Base-by-base conservation (phyloP, 2,113 vertebrate species). In the Gavia stellata region DNA sequence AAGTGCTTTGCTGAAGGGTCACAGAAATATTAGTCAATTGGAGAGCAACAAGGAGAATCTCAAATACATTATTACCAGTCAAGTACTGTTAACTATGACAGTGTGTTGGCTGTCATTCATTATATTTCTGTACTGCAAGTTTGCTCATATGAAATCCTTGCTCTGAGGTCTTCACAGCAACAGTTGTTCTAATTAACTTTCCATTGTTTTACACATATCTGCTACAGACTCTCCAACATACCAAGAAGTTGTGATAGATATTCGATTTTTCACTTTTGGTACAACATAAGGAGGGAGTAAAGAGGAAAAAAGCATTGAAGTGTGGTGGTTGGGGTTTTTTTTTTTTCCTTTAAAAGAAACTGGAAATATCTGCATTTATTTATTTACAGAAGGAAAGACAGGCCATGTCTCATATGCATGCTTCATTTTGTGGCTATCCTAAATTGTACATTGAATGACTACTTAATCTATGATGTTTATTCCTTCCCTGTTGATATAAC, bases 21-120 rank as follows among this genome's bases (percentile, higher is more conserved):
- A 55, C n/a, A 70, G 31, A 84, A 66, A 45, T 50, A 61, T 7
- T 7, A 89, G 28, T 17, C 31, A 74, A 8, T 1, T 59, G 24
- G 31, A 81, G 21, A 94, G 45, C 28, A 77, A 70, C 16, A 56
- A 47, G 25, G 31, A 84, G 42, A 87, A 65, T 33, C 36, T 73
- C 55, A 84, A 87, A 52, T 25, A 33, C 34, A 7, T 1, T 5
- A 72, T 3, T 77, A 78, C 21, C 50, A 66, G 49, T 38, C 73
- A 55, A 73, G 17, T 38, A 45, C 24, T 55, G 23, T 29, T 53
- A 59, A 55, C n/a, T 53, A 7, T 26, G 23, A 47, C 50, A 71
- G 25, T 4, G 12, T 1, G 0, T 38, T 73, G 29, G 42, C 23
- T 75, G 49, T n/a, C 29, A 58, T 52, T 81, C 4, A 0, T n/a